A percentile compares a stretch with the other conserved stretches of the same genome.
These are phyloP conservation scores for Eristalis intricaria DNA, from an alignment of 2,888 invertebrate species.

Conservation along the genomic window DNA sequence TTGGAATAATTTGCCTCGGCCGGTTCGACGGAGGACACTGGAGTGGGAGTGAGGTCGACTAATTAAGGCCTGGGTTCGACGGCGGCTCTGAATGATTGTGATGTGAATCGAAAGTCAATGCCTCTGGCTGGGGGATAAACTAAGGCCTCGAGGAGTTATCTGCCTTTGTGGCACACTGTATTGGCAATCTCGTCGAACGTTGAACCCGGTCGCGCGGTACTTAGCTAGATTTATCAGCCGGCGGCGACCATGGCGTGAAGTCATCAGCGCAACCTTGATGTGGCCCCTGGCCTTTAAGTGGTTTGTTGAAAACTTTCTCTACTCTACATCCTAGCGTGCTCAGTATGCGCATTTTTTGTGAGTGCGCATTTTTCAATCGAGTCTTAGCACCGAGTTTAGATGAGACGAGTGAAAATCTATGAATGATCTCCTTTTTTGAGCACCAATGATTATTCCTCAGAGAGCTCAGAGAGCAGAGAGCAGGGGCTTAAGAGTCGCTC, in stretches of 20 bases:
- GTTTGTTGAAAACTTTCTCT: neutral
- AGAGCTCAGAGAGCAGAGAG: too few relatives aligned
- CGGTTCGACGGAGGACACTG: slow-evolving; percentile 33
- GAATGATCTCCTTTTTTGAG: too few relatives aligned
- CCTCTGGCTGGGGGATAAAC: neutral
- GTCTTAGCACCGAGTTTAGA: too few relatives aligned
- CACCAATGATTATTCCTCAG: too few relatives aligned
- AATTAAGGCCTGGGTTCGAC: slow-evolving; percentile 31
- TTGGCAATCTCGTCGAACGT: neutral
- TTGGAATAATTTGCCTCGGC: slow-evolving; percentile 45
- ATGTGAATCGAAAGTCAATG: neutral
- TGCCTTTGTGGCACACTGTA: neutral
- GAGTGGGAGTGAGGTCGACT: slow-evolving; percentile 32
- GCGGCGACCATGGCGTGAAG: neutral
- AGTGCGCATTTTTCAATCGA: too few relatives aligned
- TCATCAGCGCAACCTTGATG: neutral
- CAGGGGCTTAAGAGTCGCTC: too few relatives aligned
- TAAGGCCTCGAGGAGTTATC: too few relatives aligned
- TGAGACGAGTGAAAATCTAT: too few relatives aligned
- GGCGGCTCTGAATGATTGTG: neutral
- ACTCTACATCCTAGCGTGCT: too few relatives aligned
- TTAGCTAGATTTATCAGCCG: neutral
- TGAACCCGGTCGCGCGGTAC: neutral
- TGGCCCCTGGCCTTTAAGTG: neutral
- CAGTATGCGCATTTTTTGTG: too few relatives aligned